Percentiles rank a stretch among this genome's conserved stretches.
Evolutionary conservation across 2,113 vertebrate species (phyloP).

Genomic region (Xenopus borealis): DNA sequence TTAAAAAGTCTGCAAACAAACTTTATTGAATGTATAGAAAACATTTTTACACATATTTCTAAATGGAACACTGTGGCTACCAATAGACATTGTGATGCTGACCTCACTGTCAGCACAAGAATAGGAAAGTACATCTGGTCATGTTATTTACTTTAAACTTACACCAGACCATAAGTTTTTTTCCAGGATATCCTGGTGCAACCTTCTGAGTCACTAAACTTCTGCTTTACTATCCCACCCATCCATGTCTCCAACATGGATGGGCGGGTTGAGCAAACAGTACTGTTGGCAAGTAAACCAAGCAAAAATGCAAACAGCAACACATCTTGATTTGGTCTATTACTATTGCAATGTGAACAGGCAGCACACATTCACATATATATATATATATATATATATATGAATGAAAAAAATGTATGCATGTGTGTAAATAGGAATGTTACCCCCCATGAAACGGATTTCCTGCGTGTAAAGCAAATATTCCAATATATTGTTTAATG

Average conservation of each 20-base stretch:
- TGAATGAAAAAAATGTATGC: too few species aligned
- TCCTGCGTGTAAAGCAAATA: too few species aligned
- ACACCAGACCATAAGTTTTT: neutral
- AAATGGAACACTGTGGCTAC: too few species aligned
- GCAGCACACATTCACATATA: too few species aligned
- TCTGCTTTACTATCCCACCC: neutral
- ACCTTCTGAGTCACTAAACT: neutral
- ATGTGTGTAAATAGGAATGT: too few species aligned
- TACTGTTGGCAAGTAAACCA: neutral
- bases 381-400: too few species aligned
- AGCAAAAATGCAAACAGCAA: neutral
- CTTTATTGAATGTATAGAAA: too few species aligned
- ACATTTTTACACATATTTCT: too few species aligned
- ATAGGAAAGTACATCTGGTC: neutral
- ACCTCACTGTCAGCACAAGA: neutral
- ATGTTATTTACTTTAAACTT: slow-evolving; percentile 18
- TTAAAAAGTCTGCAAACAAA: too few species aligned
- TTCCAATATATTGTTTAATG: too few species aligned
- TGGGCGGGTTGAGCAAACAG: neutral
- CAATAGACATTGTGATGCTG: neutral
- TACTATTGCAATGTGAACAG: too few species aligned
- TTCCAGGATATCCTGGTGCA: slow-evolving; percentile 35
- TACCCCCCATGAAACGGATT: too few species aligned
- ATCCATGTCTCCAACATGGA: neutral
- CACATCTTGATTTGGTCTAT: neutral